Conservation (phyloP, 2,888 invertebrate species). For the Drosophila limbata region DNA sequence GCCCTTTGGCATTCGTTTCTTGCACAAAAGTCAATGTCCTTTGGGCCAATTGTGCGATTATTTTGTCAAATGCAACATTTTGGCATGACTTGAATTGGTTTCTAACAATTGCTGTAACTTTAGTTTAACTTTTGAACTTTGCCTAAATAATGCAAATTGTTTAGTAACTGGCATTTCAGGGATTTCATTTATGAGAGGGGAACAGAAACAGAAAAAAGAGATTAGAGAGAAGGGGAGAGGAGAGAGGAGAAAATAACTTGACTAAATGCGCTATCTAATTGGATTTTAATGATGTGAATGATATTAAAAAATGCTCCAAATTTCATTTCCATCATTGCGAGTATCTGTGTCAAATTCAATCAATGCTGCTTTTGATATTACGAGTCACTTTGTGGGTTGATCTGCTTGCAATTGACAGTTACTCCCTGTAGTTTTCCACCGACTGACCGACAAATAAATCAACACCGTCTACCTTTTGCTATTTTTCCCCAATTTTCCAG, state of each 20-base stretch:
- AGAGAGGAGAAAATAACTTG: not conserved
- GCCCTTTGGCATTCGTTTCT: constrained; percentile 36
- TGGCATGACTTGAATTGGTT: constrained; percentile 26
- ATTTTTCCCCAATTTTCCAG: constrained; percentile 15
- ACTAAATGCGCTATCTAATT: constrained; percentile 33
- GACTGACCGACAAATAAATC: constrained; percentile 45
- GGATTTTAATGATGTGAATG: constrained; percentile 60
- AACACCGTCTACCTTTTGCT: constrained; percentile 44
- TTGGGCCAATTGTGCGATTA: constrained; percentile 32
- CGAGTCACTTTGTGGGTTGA: constrained; percentile 45
- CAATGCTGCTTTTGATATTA: constrained; percentile 24
- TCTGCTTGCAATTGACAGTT: constrained; percentile 61
- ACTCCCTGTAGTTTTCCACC: constrained; percentile 46
- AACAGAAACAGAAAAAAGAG: not conserved
- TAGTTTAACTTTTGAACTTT: constrained; percentile 19
- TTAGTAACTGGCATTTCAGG: not conserved
- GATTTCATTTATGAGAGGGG: not conserved
- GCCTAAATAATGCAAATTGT: constrained; percentile 11
- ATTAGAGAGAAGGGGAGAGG: constrained; percentile 14
- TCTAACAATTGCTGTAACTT: constrained; percentile 18
- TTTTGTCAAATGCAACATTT: constrained; percentile 30
- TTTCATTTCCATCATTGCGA: constrained; percentile 21
- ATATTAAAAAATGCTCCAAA: constrained; percentile 32
- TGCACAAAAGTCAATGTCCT: constrained; percentile 35
- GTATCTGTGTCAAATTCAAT: constrained; percentile 47